Evolutionary conservation across 2,113 vertebrate genomes (phyloP).

Genomic region (Pipa parva): DNA sequence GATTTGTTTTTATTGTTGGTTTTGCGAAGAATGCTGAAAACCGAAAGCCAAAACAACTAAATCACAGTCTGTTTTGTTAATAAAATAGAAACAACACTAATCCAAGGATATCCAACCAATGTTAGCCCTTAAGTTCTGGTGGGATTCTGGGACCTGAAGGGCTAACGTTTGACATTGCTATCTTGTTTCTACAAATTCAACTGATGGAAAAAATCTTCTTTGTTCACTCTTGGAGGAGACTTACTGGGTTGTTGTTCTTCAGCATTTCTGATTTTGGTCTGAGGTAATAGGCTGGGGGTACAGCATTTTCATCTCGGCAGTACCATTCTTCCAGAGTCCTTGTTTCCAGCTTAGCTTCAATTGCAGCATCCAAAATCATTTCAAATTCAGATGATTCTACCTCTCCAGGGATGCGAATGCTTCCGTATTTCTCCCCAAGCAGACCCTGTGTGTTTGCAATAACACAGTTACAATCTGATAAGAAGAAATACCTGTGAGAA

Average conservation of each 20-base stretch:
- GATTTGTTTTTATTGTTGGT: no score
- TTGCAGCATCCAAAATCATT: constrained; percentile 93
- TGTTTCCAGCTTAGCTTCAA: constrained; percentile 89
- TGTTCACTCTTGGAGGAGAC: neutral
- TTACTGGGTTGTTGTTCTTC: constrained; percentile 82
- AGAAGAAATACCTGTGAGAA: neutral
- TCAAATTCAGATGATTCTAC: constrained; percentile 95
- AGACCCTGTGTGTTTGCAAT: constrained; percentile 73
- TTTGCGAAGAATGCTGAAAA: no score
- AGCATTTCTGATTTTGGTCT: constrained; percentile 87
- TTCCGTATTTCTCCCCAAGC: constrained; percentile 94
- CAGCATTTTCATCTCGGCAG: constrained; percentile 94
- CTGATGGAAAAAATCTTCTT: neutral
- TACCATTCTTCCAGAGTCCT: constrained; percentile 95
- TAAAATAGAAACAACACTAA: no score
- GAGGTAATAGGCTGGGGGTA: constrained; percentile 97
- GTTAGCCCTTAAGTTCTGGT: no score
- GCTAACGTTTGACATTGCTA: no score
- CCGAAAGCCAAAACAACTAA: no score
- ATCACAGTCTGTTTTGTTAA: no score
- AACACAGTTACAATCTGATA: constrained; percentile 19
- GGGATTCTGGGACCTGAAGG: no score
- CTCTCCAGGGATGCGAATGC: constrained; percentile 91
- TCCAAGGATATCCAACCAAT: no score
- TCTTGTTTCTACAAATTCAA: no score